Percentiles rank a stretch among this genome's conserved stretches.
Conservation (phyloP, 2,797 vertebrate species). For the Eutrigla gurnardus region DNA sequence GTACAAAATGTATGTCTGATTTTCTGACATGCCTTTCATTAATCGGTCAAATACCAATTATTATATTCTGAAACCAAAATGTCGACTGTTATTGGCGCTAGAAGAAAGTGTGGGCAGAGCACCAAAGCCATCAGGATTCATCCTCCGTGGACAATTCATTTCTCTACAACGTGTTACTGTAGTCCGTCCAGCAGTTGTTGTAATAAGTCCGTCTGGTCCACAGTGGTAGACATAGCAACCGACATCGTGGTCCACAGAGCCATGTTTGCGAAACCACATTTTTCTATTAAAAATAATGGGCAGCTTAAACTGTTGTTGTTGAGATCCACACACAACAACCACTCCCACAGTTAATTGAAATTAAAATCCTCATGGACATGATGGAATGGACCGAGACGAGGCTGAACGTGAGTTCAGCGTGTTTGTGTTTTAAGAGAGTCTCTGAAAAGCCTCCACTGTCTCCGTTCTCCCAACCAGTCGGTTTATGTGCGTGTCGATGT, state of each 20-base stretch:
- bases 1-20: no score
- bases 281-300: not conserved
- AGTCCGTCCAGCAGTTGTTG: not conserved
- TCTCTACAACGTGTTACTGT: not conserved
- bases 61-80: no score
- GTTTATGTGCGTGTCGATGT: not conserved
- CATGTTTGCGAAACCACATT: not conserved
- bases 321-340: not conserved
- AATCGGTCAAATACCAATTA: no score
- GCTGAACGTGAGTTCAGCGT: not conserved
- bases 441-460: not conserved
- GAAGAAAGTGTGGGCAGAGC: no score
- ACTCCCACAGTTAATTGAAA: not conserved
- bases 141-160: not conserved
- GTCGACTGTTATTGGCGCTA: no score
- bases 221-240: not conserved
- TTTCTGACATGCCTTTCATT: no score
- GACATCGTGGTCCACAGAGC: not conserved
- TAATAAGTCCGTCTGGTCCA: not conserved
- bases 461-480: constrained; percentile 6
- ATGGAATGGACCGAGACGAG: not conserved
- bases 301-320: not conserved
- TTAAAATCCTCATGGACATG: not conserved
- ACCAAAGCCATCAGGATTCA: not conserved
- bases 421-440: constrained; percentile 7